Conservation (phyloP, 1,140 invertebrate genomes). For the Zaprionus davidi region DNA sequence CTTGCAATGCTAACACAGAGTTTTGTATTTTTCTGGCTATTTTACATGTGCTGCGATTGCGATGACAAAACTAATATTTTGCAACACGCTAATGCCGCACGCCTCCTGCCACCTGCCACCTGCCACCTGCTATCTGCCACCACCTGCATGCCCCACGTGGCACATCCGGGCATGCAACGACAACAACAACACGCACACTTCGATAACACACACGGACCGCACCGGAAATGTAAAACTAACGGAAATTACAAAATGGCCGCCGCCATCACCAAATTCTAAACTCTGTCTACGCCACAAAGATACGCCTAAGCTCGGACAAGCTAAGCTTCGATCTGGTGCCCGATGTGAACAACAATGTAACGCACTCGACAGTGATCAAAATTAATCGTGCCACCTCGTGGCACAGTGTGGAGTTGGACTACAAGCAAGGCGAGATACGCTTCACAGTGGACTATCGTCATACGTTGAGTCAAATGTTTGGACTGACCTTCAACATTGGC, state of each 20-base stretch:
- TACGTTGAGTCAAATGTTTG: constrained; percentile 88
- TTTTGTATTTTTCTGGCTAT: constrained; percentile 58
- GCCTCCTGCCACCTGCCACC: not conserved
- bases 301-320: constrained; percentile 91
- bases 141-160: constrained; percentile 57
- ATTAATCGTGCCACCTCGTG: constrained; percentile 90
- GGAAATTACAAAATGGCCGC: constrained; percentile 77
- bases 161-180: constrained; percentile 57
- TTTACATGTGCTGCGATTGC: constrained; percentile 56
- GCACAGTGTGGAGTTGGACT: constrained; percentile 91
- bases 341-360: constrained; percentile 89
- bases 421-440: constrained; percentile 89
- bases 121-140: not conserved
- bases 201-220: constrained; percentile 43
- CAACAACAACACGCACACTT: constrained; percentile 42
- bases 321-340: constrained; percentile 92
- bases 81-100: constrained; percentile 60
- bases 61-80: constrained; percentile 77
- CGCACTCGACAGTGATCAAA: constrained; percentile 91
- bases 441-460: constrained; percentile 90
- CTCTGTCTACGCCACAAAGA: constrained; percentile 81
- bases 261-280: constrained; percentile 28
- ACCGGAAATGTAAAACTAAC: constrained; percentile 77
- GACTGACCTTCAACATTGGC: constrained; percentile 86
- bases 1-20: constrained; percentile 69